Base-by-base conservation (phyloP, 2,113 vertebrate genomes). In the Coptodon bakossiorum region DNA sequence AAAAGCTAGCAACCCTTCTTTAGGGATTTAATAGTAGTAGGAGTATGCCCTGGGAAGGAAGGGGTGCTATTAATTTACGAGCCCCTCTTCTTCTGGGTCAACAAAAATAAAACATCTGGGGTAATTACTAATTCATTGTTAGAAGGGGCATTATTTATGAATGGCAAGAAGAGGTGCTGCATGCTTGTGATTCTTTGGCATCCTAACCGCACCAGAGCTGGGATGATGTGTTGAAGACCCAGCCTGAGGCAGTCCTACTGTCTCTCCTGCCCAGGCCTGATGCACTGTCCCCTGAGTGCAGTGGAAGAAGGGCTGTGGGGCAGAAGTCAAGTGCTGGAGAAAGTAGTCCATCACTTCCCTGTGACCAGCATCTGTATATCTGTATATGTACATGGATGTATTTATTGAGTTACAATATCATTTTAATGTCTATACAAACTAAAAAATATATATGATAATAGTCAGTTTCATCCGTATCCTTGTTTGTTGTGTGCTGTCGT, bases 41-140 rank as follows among this genome's bases (percentile, higher is more conserved):
- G 84, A 85, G 82, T 90, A 73, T 59, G 56, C 73, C 88, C 89
- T 48, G 81, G 79, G 88, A 94, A 84, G 76, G 83, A 88, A 78
- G 22, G 78, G 90, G 78, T 87, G 79, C 90, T 85, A 84, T 88
- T 95, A 93, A 95, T 96, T 95, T 95, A 96, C 86, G 81, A 94
- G 92, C 45, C 91, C 84, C 90, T 94, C 80, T 93, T 80, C 92
- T 93, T 91, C 90, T 87, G 91, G 95, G 95, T 97, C 95, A 95
- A 96, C 91, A 93, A 93, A 93, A 95, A 95, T 92, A 93, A 93
- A 95, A 95, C 93, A 95, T 93, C 93, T 93, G 91, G 93, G 80
- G 88, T 95, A 96, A 96, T 97, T 96, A 97, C 94, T 95, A 95
- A 97, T 97, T 96, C 92, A 97, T 96, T 96, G 96, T 96, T 96